Evolutionary conservation across 2,888 invertebrate genomes (phyloP), one percentile per base, ranked within the genome.

Genomic region (Morpho deidamia): DNA sequence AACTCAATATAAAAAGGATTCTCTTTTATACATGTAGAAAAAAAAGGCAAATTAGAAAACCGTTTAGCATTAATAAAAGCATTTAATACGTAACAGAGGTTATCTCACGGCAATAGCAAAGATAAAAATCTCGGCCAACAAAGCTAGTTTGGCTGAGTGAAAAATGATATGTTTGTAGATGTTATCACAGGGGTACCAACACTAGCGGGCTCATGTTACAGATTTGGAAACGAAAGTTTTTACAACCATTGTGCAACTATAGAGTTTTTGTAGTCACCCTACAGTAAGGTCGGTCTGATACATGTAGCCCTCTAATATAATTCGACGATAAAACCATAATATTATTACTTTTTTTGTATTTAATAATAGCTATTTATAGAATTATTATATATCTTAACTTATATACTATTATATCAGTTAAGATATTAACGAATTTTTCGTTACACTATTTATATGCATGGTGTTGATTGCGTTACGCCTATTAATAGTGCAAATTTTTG

Each of bases 101-200:
- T 59, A 70, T 78, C 75, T 72, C 78, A 74, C 74, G 71, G 63
- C 70, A 74, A 71, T 72, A 70, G 69, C 59, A 76, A 64, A 35
- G 78, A 81, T 78, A 74, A 55, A 56, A 59, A 72, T 74, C 65
- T 58, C 61, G 55, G 60, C 59, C 59, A 63, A 62, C 60, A 57
- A 33, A 41, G 67, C 58, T 65, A 67, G 75, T 71, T 76, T 70
- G 82, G 81, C 83, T 81, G 78, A 82, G 80, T 84, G 86, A 80
- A 86, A 85, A 83, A 76, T 81, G 82, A 85, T 86, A 85, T 83
- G 82, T 83, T 85, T 78, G 64, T 72, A 73, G 86, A 87, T 87
- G 55, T 58, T 74, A 84, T 85, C 84, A 66, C 58, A 67, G 23
- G 60, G 78, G 77, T 78, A 72, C 75, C 74, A 76, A 65, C 56